Conservation (phyloP, 2,113 vertebrate genomes). For the Lampris incognitus region DNA sequence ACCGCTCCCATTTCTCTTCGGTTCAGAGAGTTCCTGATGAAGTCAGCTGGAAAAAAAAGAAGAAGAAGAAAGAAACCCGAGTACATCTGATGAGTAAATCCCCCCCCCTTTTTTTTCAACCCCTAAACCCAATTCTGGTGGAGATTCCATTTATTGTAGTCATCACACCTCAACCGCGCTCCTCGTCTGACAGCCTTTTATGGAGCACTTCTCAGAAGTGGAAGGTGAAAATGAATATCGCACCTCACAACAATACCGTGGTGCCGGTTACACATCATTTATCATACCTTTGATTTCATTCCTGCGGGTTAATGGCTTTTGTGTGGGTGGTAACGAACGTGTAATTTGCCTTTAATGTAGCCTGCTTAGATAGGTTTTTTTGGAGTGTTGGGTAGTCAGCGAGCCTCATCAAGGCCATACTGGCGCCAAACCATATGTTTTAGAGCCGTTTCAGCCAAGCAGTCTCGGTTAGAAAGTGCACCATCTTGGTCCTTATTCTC, state of each 20-base stretch:
- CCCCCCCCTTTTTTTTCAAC: conserved; percentile 37
- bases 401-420: conserved; percentile 38
- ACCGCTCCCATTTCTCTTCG: conserved; percentile 24
- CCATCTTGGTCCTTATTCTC: no score
- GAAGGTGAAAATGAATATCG: conserved; percentile 70
- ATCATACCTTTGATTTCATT: conserved; percentile 55
- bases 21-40: conserved; percentile 48
- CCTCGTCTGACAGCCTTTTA: conserved; percentile 40
- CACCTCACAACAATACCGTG: conserved; percentile 48
- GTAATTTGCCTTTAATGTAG: conserved; percentile 52
- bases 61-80: conserved; percentile 28
- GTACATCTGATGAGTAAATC: conserved; percentile 62
- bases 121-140: conserved; percentile 67
- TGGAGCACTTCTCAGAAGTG: conserved; percentile 53
- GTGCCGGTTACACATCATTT: conserved; percentile 28
- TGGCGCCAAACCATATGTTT: conserved; percentile 27
- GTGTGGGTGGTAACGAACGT: conserved; percentile 59
- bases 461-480: background rate
- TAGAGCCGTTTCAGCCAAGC: conserved; percentile 20
- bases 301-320: conserved; percentile 63
- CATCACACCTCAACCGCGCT: conserved; percentile 62
- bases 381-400: background rate
- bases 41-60: conserved; percentile 54
- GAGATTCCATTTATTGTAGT: conserved; percentile 64
- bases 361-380: background rate